Evolutionary conservation across 2,797 vertebrate genomes (phyloP).

Genomic region (Sandelia bainsii): DNA sequence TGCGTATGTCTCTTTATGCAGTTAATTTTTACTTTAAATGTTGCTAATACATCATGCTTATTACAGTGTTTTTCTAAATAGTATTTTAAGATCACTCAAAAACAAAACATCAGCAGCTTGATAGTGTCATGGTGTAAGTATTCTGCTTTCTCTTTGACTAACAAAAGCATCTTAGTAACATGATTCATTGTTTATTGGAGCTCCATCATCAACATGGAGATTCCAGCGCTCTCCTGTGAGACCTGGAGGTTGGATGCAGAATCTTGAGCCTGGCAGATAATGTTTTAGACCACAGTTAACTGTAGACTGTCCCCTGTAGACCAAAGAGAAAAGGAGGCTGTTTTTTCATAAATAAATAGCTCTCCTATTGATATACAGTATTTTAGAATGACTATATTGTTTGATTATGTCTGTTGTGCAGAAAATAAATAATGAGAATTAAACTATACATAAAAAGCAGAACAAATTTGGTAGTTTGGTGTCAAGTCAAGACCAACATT

Average conservation of each 20-base stretch:
- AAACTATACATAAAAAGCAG: conserved; percentile 33
- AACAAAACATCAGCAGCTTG: neutral
- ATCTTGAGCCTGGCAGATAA: conserved; percentile 87
- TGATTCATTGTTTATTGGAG: conserved; percentile 86
- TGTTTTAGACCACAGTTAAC: conserved; percentile 79
- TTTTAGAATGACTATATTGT: conserved; percentile 26
- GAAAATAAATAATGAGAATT: conserved; percentile 20
- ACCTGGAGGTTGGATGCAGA: conserved; percentile 87
- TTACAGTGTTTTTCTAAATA: conserved; percentile 14
- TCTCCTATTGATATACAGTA: conserved; percentile 17
- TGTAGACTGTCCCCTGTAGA: conserved; percentile 65
- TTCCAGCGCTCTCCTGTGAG: conserved; percentile 87
- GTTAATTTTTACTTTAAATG: conserved; percentile 30
- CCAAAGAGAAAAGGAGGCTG: conserved; percentile 42
- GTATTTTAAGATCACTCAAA: conserved; percentile 2
- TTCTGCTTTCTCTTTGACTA: conserved; percentile 42
- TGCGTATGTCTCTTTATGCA: neutral
- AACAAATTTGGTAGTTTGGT: conserved; percentile 20
- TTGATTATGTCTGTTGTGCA: conserved; percentile 7
- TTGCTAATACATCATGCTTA: conserved; percentile 45
- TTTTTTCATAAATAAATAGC: conserved; percentile 36
- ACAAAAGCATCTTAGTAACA: conserved; percentile 71
- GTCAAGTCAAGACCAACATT: neutral
- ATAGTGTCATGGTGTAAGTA: conserved; percentile 19
- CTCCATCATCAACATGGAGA: conserved; percentile 84